Conservation (phyloP, 92 coral and sea anemone genomes). For the Actinernus sp. region DNA sequence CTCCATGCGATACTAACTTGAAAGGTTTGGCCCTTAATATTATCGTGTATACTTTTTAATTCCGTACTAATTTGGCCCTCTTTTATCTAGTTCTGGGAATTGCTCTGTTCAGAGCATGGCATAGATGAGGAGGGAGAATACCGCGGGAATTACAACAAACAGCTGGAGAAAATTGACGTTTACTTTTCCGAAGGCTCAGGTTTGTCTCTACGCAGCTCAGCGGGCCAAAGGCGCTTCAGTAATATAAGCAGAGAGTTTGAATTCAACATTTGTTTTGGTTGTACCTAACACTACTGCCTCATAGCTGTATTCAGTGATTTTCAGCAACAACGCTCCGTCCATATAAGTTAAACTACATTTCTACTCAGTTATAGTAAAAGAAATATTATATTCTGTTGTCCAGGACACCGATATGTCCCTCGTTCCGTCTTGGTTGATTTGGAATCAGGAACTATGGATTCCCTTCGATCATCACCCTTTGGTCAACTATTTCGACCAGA, state of each 20-base stretch:
- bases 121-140: slow-evolving; percentile 75
- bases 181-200: slow-evolving; percentile 90
- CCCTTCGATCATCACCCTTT: slow-evolving; percentile 77
- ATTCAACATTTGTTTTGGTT: too few relatives aligned
- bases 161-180: slow-evolving; percentile 83
- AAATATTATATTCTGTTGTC: background rate
- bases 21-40: too few relatives aligned
- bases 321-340: too few relatives aligned
- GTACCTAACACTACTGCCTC: too few relatives aligned
- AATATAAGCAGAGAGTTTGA: too few relatives aligned
- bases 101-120: slow-evolving; percentile 86
- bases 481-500: slow-evolving; percentile 94
- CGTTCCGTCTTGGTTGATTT: slow-evolving; percentile 89
- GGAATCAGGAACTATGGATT: slow-evolving; percentile 96
- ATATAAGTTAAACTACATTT: too few relatives aligned
- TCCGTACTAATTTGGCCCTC: slow-evolving; percentile 12
- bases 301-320: too few relatives aligned
- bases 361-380: too few relatives aligned
- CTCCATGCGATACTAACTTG: background rate
- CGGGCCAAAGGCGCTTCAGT: too few relatives aligned
- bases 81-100: slow-evolving; percentile 80
- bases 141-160: slow-evolving; percentile 62
- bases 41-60: background rate
- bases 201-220: too few relatives aligned
- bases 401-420: slow-evolving; percentile 90